Evolutionary conservation across 2,113 vertebrate species (phyloP).

Genomic region (Anhinga anhinga): DNA sequence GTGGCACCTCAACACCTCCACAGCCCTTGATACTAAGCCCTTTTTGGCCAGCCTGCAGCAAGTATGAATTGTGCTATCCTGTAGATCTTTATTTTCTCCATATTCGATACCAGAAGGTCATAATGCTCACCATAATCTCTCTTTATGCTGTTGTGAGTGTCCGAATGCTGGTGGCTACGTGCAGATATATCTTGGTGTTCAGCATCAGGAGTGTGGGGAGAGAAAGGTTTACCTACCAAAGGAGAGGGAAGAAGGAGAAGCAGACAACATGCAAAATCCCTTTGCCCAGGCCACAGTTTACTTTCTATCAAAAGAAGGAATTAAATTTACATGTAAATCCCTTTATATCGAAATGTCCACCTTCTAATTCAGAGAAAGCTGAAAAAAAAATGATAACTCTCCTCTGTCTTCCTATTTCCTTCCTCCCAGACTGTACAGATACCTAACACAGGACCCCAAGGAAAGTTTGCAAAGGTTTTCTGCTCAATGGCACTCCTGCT

Average conservation of each 20-base stretch:
- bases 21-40: not conserved
- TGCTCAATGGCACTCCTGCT: not conserved
- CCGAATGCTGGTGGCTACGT: not conserved
- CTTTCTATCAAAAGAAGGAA: not conserved
- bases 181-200: not conserved
- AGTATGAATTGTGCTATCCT: not conserved
- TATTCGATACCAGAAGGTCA: not conserved
- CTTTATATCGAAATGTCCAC: not conserved
- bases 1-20: not conserved
- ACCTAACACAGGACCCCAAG: not conserved
- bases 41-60: not conserved
- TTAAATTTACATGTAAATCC: not conserved
- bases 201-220: not conserved
- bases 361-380: not conserved
- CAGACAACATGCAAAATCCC: not conserved
- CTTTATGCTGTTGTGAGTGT: not conserved
- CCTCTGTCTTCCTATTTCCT: not conserved
- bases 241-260: not conserved
- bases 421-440: not conserved
- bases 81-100: not conserved
- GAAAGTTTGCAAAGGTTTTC: not conserved
- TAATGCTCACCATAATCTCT: not conserved
- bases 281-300: not conserved
- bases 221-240: not conserved
- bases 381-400: not conserved